Percentiles rank a stretch among this genome's conserved stretches.
These are phyloP conservation scores for Dicaeum eximium DNA, from an alignment of 2,113 vertebrate genomes.

Conservation along the genomic window DNA sequence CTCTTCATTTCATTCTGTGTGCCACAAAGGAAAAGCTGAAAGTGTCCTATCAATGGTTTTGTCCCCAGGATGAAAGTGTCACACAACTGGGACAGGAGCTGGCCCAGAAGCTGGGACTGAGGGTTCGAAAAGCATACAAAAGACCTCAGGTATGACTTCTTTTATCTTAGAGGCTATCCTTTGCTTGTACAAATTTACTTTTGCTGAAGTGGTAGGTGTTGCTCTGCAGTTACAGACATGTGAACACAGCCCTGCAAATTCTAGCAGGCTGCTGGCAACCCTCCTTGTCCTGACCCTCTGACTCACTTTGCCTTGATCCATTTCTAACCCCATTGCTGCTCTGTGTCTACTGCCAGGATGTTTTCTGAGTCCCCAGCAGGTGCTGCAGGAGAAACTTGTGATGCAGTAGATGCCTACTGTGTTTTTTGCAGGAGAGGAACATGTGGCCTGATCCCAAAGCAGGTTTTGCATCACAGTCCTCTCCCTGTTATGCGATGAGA, in stretches of 20 bases:
- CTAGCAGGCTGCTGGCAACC: neutral
- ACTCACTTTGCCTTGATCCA: neutral
- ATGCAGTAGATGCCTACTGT: neutral
- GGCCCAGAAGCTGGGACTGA: slow-evolving; percentile 82
- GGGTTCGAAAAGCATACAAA: slow-evolving; percentile 85
- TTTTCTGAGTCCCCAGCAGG: neutral
- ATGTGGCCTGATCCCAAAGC: neutral
- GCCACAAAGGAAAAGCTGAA: neutral
- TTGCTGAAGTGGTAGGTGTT: neutral
- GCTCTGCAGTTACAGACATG: neutral
- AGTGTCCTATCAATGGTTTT: neutral
- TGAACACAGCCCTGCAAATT: neutral
- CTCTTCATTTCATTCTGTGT: neutral
- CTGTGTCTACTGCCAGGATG: neutral
- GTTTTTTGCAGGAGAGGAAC: neutral
- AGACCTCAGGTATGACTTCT: slow-evolving; percentile 77
- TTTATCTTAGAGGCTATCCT: neutral
- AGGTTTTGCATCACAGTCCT: neutral
- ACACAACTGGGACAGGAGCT: slow-evolving; percentile 89
- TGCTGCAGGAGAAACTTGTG: neutral
- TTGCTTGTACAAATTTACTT: neutral
- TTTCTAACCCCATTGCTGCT: neutral
- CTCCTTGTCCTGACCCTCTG: neutral
- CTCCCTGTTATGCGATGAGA: neutral
- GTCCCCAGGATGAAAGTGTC: slow-evolving; percentile 84